phyloP scores from a whole-genome alignment of 2,888 invertebrate species.

The Pycnomerus fuliginosus region DNA sequence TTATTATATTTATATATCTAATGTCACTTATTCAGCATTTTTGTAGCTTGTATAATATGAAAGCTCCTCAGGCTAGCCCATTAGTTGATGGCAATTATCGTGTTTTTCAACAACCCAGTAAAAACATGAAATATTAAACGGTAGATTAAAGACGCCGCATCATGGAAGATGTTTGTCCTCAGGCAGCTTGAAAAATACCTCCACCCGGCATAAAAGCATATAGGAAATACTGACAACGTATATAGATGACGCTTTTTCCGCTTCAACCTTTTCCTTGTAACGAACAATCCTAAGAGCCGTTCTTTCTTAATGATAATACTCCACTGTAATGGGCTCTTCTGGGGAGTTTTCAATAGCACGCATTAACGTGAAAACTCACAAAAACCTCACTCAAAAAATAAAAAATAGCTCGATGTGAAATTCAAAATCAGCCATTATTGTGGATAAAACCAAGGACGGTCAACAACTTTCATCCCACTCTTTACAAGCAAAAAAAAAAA shows the following conservation, averaged over 20 bases:
- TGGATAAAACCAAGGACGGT: slow-evolving; percentile 18
- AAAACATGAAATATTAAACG: slow-evolving; percentile 50
- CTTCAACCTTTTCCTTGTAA: slow-evolving; percentile 42
- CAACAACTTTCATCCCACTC: slow-evolving; percentile 8
- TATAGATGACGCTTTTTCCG: slow-evolving; percentile 46
- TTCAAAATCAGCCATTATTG: too few relatives aligned
- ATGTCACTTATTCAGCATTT: slow-evolving; percentile 20
- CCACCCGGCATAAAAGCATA: slow-evolving; percentile 45
- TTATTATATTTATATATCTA: too few relatives aligned
- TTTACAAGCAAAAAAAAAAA: too few relatives aligned
- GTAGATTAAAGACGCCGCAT: slow-evolving; percentile 49
- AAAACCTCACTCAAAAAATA: too few relatives aligned
- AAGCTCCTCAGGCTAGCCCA: slow-evolving; percentile 38
- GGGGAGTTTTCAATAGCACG: slow-evolving; percentile 19
- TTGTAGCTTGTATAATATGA: slow-evolving; percentile 32
- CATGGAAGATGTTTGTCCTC: slow-evolving; percentile 46
- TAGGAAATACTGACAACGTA: slow-evolving; percentile 42
- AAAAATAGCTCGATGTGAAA: too few relatives aligned
- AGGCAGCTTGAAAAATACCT: slow-evolving; percentile 45
- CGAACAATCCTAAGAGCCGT: slow-evolving; percentile 28
- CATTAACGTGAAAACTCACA: too few relatives aligned
- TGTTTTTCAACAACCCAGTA: slow-evolving; percentile 46
- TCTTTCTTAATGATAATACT: slow-evolving; percentile 24
- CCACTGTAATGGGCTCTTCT: slow-evolving; percentile 17
- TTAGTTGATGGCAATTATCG: slow-evolving; percentile 48